Evolutionary conservation across 2,797 vertebrate species (phyloP).

Genomic region (Erethizon dorsatum): DNA sequence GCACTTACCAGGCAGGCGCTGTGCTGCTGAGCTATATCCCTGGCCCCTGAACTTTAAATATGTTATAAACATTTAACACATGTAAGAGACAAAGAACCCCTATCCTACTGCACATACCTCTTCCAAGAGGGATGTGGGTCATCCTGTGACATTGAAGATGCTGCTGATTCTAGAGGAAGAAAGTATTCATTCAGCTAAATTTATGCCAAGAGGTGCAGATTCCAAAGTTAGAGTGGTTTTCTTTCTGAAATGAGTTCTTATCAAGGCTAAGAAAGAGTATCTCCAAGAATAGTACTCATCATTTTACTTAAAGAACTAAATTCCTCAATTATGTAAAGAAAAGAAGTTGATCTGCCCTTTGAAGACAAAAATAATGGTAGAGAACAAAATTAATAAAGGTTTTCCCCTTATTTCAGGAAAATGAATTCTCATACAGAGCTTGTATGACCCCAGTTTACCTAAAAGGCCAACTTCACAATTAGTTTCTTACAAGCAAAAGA

Average conservation of each 20-base stretch:
- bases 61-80: conserved; percentile 44
- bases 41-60: background rate
- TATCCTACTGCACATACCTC: background rate
- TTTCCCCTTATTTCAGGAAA: conserved; percentile 2
- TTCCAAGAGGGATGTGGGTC: background rate
- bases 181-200: background rate
- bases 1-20: too few relatives aligned
- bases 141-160: background rate
- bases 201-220: background rate
- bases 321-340: conserved; percentile 19
- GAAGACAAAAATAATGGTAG: background rate
- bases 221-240: conserved; percentile 10
- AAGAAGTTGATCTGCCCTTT: background rate
- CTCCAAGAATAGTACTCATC: background rate
- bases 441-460: background rate
- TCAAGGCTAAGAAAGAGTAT: background rate
- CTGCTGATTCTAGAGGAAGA: background rate
- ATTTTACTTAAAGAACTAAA: conserved; percentile 53
- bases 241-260: conserved; percentile 2
- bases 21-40: too few relatives aligned
- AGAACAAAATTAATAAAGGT: background rate
- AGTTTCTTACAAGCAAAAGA: conserved; percentile 38
- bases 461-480: background rate
- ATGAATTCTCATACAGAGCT: conserved; percentile 29
- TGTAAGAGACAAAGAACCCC: background rate